Evolutionary conservation across 2,113 vertebrate species (phyloP).

Genomic region (Hemichromis elongatus): DNA sequence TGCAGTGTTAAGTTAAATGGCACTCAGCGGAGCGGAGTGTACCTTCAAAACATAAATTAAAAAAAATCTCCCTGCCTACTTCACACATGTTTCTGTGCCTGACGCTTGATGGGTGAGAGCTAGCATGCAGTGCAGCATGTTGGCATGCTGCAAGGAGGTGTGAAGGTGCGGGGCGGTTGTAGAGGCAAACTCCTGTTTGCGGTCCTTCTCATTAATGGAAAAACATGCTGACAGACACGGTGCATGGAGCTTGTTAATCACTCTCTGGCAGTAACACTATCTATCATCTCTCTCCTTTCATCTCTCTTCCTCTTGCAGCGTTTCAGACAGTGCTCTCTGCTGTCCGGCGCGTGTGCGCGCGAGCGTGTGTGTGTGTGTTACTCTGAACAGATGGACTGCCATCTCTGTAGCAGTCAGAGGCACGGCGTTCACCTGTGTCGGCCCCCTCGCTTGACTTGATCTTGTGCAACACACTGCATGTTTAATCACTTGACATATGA

Average conservation of each 20-base stretch:
- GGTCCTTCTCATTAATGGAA: conserved; percentile 23
- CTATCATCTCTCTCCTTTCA: conserved; percentile 27
- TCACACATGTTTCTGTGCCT: conserved; percentile 17
- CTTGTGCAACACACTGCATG: conserved; percentile 24
- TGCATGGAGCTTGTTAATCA: conserved; percentile 42
- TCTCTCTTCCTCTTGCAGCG: conserved; percentile 11
- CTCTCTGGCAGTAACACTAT: conserved; percentile 22
- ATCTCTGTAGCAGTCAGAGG: conserved; percentile 44
- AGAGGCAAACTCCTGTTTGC: conserved; percentile 7
- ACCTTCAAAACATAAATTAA: background rate
- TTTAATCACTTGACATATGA: conserved; percentile 37
- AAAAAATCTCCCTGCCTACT: background rate
- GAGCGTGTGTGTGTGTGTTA: background rate
- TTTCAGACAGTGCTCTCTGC: conserved; percentile 7
- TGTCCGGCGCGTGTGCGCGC: background rate
- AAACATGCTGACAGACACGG: conserved; percentile 19
- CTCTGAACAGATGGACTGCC: conserved; percentile 49
- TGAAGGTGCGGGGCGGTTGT: background rate
- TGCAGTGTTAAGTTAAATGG: conserved; percentile 20
- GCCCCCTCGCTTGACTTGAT: conserved; percentile 10
- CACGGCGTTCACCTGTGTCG: conserved; percentile 35
- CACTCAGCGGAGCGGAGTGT: conserved; percentile 12
- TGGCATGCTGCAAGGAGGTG: background rate
- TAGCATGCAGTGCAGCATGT: conserved; percentile 10
- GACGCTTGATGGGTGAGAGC: conserved; percentile 6